phyloP scores from a whole-genome alignment of 2,113 vertebrate species.

The Zosterops borbonicus region DNA sequence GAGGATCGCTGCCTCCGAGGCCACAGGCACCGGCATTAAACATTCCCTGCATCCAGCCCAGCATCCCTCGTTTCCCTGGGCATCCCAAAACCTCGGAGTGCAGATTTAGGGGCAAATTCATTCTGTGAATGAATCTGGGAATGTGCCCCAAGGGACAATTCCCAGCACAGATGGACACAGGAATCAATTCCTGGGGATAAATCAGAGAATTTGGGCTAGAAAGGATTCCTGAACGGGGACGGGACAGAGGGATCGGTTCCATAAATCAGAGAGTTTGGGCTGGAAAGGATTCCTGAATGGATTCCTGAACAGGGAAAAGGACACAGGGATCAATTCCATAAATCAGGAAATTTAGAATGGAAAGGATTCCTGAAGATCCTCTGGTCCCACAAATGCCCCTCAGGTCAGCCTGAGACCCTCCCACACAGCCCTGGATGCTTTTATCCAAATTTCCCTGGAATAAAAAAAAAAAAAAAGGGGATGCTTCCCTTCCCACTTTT shows the following conservation, averaged over 20 bases:
- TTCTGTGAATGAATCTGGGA: background rate
- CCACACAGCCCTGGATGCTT: background rate
- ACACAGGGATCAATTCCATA: background rate
- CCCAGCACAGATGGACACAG: background rate
- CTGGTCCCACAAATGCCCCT: background rate
- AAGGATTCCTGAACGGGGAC: too few relatives aligned
- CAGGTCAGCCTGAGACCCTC: background rate
- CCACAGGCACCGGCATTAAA: background rate
- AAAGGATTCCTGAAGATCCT: background rate
- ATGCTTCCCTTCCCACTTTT: background rate
- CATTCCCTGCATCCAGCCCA: background rate
- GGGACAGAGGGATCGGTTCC: too few relatives aligned
- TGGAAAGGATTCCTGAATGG: background rate
- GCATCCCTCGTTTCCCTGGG: background rate
- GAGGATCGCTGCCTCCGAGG: background rate
- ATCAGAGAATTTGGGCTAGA: background rate
- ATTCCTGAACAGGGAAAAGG: background rate
- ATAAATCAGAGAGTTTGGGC: background rate
- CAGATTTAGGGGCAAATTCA: background rate
- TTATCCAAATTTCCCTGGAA: background rate
- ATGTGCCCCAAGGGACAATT: background rate
- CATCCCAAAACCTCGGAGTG: background rate
- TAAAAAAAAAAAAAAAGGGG: too few relatives aligned
- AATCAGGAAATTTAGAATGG: background rate
- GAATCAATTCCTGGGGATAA: background rate